These are phyloP conservation scores for Drosophila picticornis DNA, from an alignment of 2,888 invertebrate genomes.

Conservation along the genomic window DNA sequence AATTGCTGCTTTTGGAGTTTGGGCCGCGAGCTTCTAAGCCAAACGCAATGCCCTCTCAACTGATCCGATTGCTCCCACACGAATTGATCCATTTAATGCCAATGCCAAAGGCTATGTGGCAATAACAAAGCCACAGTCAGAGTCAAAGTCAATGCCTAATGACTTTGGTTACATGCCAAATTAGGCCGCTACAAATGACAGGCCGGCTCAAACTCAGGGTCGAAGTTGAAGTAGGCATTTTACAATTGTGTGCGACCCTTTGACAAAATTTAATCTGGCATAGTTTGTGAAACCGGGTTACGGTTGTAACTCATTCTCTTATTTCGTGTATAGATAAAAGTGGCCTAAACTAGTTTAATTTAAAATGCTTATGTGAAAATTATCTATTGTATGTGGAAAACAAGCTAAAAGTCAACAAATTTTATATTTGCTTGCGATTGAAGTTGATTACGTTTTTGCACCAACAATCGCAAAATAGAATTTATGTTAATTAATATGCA, in stretches of 20 bases:
- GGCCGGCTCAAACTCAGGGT: conserved; percentile 27
- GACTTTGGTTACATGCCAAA: conserved; percentile 67
- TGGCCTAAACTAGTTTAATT: conserved; percentile 38
- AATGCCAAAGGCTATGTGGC: conserved; percentile 38
- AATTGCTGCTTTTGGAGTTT: conserved; percentile 3
- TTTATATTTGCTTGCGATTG: not conserved
- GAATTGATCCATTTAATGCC: conserved; percentile 54
- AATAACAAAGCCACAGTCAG: conserved; percentile 14
- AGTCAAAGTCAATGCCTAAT: conserved; percentile 63
- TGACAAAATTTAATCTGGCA: conserved; percentile 12
- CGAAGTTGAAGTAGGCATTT: conserved; percentile 38
- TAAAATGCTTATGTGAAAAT: conserved; percentile 22
- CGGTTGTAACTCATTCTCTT: conserved; percentile 2
- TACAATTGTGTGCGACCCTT: conserved; percentile 13
- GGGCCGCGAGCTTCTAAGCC: conserved; percentile 23
- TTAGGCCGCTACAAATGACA: conserved; percentile 65
- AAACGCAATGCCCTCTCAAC: conserved; percentile 11
- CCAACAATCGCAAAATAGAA: not conserved
- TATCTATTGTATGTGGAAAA: not conserved
- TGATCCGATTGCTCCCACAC: conserved; percentile 27
- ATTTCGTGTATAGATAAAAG: conserved; percentile 40
- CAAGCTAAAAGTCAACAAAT: not conserved
- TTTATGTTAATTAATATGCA: not conserved
- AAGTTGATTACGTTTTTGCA: not conserved
- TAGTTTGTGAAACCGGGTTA: conserved; percentile 3